phyloP scores from a whole-genome alignment of 1,140 invertebrate genomes.

The Drosophila kepulauana region DNA sequence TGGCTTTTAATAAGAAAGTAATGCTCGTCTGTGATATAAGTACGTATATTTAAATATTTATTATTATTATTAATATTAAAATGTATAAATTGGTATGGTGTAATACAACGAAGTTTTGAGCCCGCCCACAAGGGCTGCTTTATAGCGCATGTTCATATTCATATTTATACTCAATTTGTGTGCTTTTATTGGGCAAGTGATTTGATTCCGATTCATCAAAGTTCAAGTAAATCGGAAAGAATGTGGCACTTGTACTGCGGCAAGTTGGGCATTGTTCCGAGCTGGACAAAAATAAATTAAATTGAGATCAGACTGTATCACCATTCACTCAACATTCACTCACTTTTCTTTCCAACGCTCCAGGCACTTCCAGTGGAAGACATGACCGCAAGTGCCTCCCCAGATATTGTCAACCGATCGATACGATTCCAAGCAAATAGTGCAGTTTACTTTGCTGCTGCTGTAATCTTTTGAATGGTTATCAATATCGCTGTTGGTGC shows the following conservation, averaged over 20 bases:
- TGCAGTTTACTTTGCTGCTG: not conserved
- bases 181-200: not conserved
- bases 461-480: not conserved
- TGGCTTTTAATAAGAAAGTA: too few relatives aligned
- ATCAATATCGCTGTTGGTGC: not conserved
- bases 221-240: conserved; percentile 24
- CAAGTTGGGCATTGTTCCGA: conserved; percentile 30
- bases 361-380: conserved; percentile 7
- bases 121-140: conserved; percentile 27
- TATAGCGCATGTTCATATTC: conserved; percentile 55
- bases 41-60: too few relatives aligned
- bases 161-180: conserved; percentile 28
- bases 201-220: conserved; percentile 13
- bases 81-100: too few relatives aligned
- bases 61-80: too few relatives aligned
- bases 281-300: not conserved
- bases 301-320: not conserved
- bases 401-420: not conserved
- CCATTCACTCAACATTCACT: not conserved
- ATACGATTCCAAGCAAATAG: not conserved
- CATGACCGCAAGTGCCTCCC: not conserved
- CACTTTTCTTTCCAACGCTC: not conserved
- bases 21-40: too few relatives aligned
- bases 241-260: conserved; percentile 1
- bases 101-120: too few relatives aligned